Percentiles rank a stretch among this genome's conserved stretches.
phyloP scores from a whole-genome alignment of 2,888 invertebrate genomes.

The Cephus pygmeus region DNA sequence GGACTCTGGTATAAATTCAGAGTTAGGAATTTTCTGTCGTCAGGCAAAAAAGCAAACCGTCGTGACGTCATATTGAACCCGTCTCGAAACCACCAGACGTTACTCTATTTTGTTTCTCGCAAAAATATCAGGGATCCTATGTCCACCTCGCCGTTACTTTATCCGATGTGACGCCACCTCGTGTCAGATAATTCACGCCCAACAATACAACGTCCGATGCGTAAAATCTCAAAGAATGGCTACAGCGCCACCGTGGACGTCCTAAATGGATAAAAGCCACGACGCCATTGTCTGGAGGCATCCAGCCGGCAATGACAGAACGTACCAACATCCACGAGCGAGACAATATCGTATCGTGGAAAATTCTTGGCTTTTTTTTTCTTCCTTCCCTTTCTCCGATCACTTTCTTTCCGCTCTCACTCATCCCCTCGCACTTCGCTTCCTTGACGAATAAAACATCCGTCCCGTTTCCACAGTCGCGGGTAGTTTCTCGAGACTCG shows the following conservation, averaged over 20 bases:
- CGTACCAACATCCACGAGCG: constrained; percentile 42
- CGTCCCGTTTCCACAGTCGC: background rate
- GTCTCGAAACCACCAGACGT: background rate
- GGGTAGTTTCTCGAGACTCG: background rate
- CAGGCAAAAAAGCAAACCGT: background rate
- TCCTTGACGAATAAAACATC: background rate
- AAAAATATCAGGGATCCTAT: background rate
- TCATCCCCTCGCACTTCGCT: background rate
- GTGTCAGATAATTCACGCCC: background rate
- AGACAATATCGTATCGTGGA: constrained; percentile 32
- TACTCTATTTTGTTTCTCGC: background rate
- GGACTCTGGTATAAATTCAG: background rate
- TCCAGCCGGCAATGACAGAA: constrained; percentile 48
- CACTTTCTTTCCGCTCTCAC: background rate
- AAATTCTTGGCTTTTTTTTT: background rate
- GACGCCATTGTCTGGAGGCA: constrained; percentile 43
- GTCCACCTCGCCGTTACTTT: background rate
- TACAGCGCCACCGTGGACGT: background rate
- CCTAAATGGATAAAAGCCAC: constrained; percentile 4
- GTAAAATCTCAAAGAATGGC: constrained; percentile 4
- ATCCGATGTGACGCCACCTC: background rate
- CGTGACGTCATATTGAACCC: background rate
- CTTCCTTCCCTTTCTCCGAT: background rate
- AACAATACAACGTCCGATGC: background rate
- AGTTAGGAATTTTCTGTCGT: background rate